A percentile compares a stretch with the other conserved stretches of the same genome.
These are phyloP conservation scores for Spea bombifrons DNA, from an alignment of 2,113 vertebrate species.

Conservation along the genomic window DNA sequence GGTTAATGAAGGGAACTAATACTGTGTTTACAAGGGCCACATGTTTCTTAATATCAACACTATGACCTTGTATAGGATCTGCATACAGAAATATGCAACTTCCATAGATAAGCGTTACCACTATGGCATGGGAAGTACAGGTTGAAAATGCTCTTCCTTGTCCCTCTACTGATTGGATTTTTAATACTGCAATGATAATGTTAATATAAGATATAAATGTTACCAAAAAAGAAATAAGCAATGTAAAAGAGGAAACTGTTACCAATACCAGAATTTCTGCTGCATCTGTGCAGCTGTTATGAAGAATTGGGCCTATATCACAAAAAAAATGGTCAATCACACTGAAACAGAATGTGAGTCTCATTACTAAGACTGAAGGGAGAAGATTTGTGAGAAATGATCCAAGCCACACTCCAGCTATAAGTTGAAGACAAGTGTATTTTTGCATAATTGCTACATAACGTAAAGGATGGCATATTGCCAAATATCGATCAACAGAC, in stretches of 20 bases:
- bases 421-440: neutral
- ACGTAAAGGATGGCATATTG: conserved; percentile 34
- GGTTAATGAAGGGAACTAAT: conserved; percentile 53
- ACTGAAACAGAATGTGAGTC: conserved; percentile 50
- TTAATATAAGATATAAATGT: conserved; percentile 47
- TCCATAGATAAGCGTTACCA: conserved; percentile 56
- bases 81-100: conserved; percentile 57
- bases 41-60: conserved; percentile 50
- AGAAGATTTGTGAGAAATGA: conserved; percentile 48
- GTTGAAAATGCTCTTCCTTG: conserved; percentile 51
- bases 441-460: conserved; percentile 20
- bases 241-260: conserved; percentile 23
- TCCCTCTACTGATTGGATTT: conserved; percentile 36
- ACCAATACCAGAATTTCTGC: conserved; percentile 49
- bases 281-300: conserved; percentile 45
- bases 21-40: conserved; percentile 53
- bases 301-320: conserved; percentile 44
- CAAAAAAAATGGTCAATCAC: conserved; percentile 21
- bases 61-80: conserved; percentile 49
- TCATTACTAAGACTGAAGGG: conserved; percentile 37
- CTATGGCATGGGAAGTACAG: conserved; percentile 51
- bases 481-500: conserved; percentile 51
- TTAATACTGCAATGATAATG: conserved; percentile 45
- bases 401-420: conserved; percentile 38
- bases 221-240: conserved; percentile 48